Percentiles rank a stretch among this genome's conserved stretches.
These are phyloP conservation scores for Cenopis cana DNA, from an alignment of 2,888 invertebrate genomes.

Conservation along the genomic window DNA sequence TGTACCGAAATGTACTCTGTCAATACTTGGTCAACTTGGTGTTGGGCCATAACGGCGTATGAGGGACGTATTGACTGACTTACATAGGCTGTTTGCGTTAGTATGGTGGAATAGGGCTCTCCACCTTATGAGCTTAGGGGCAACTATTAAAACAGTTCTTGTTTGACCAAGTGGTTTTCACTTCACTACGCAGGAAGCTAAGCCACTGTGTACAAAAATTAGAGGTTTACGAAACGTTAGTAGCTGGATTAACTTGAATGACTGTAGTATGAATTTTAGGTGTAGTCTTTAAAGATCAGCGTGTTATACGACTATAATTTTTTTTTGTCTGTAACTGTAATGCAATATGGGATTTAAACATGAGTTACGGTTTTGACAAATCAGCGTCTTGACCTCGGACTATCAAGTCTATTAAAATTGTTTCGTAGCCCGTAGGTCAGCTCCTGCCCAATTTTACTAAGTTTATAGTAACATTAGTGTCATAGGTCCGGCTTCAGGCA, in stretches of 20 bases:
- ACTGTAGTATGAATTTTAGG: neutral
- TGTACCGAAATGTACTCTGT: slow-evolving; percentile 58
- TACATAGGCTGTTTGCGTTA: neutral
- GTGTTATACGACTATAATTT: neutral
- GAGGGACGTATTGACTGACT: neutral
- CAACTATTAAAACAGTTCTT: slow-evolving; percentile 63
- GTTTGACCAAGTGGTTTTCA: slow-evolving; percentile 69
- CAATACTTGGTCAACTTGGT: slow-evolving; percentile 55
- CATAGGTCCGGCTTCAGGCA: no score
- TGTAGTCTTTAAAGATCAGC: neutral
- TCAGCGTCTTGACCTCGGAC: neutral
- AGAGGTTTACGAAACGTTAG: slow-evolving; percentile 4
- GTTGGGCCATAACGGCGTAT: slow-evolving; percentile 10
- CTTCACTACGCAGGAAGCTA: slow-evolving; percentile 41
- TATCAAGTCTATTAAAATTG: slow-evolving; percentile 9
- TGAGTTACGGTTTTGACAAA: neutral
- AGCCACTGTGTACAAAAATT: slow-evolving; percentile 18
- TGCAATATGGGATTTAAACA: neutral
- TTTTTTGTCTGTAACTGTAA: no score
- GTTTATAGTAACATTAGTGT: neutral
- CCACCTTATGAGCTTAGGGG: slow-evolving; percentile 58
- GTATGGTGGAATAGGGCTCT: slow-evolving; percentile 27
- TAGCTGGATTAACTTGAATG: slow-evolving; percentile 6
- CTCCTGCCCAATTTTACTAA: neutral
- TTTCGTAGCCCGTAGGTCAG: neutral